phyloP scores from a whole-genome alignment of 1,140 invertebrate genomes.

The Aleiodes sp. region DNA sequence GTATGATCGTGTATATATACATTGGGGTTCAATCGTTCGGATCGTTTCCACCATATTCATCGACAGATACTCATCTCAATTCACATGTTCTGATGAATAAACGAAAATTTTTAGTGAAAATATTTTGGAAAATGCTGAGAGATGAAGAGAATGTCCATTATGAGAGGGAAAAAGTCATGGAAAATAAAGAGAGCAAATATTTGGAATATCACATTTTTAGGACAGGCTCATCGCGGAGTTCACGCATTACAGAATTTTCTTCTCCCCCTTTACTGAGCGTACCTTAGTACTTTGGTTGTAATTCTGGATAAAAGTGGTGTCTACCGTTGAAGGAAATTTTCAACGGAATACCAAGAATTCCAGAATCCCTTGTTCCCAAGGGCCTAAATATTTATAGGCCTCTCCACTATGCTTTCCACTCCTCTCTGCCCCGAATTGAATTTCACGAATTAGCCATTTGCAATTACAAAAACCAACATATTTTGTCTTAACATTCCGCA shows the following conservation, averaged over 20 bases:
- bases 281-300: too few relatives aligned
- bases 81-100: not conserved
- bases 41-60: too few relatives aligned
- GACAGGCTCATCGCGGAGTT: too few relatives aligned
- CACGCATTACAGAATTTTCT: too few relatives aligned
- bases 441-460: not conserved
- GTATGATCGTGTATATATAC: not conserved
- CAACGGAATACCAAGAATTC: not conserved
- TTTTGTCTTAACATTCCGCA: not conserved
- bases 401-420: not conserved
- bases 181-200: too few relatives aligned
- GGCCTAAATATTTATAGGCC: slow-evolving; percentile 11
- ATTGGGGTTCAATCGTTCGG: not conserved
- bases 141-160: too few relatives aligned
- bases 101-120: too few relatives aligned
- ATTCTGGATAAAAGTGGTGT: not conserved
- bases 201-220: too few relatives aligned
- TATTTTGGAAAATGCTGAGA: too few relatives aligned
- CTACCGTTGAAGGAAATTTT: not conserved
- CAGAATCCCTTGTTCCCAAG: not conserved
- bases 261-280: too few relatives aligned
- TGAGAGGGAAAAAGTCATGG: too few relatives aligned
- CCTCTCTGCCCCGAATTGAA: not conserved
- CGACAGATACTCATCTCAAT: too few relatives aligned
- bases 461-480: not conserved